A percentile compares a stretch with the other conserved stretches of the same genome.
phyloP scores from a whole-genome alignment of 2,113 vertebrate species.

The Bothrops jararaca region DNA sequence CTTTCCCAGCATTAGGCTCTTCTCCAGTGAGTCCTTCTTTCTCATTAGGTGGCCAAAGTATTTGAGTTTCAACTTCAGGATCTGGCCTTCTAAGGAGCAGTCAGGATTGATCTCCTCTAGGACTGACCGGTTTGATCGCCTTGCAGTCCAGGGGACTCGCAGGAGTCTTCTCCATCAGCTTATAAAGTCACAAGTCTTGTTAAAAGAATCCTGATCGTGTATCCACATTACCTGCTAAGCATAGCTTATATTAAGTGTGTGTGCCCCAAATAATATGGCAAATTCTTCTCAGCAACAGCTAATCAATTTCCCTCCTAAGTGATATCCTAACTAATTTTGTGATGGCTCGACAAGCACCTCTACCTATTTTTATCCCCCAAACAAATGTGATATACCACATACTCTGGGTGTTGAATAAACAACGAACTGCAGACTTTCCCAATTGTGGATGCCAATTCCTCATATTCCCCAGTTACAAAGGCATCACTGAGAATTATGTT shows the following conservation, averaged over 20 bases:
- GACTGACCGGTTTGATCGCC: no score
- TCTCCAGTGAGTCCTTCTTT: no score
- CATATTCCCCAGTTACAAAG: background rate
- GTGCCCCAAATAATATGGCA: background rate
- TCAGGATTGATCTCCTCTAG: no score
- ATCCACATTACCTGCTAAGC: background rate
- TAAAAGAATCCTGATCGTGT: background rate
- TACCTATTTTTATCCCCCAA: background rate
- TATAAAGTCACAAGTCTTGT: background rate
- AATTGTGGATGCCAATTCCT: background rate
- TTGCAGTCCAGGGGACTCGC: no score
- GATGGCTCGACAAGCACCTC: background rate
- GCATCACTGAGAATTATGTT: background rate
- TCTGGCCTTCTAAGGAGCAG: no score
- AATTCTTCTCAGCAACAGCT: background rate
- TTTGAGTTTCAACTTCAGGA: no score
- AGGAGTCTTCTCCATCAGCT: background rate
- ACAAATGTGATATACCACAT: background rate
- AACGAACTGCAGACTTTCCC: background rate
- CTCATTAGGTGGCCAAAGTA: no score
- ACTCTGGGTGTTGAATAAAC: background rate
- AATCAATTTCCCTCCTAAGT: background rate
- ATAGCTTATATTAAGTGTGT: background rate
- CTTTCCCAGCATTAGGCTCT: no score
- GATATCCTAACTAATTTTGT: background rate